These are phyloP conservation scores for Dicycla oo DNA, from an alignment of 2,888 invertebrate species.

Conservation along the genomic window DNA sequence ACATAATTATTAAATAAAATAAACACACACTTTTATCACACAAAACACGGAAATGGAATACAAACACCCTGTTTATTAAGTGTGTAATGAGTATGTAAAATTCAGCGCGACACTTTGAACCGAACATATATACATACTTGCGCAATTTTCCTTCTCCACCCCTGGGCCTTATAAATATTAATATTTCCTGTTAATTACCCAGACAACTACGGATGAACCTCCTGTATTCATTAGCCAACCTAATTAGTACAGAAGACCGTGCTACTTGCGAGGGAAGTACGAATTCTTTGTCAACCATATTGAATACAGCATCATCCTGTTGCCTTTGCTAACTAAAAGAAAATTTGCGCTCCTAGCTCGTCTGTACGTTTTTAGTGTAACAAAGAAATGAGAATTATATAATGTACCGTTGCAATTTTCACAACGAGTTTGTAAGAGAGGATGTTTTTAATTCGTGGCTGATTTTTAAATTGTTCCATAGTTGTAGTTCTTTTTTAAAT, in stretches of 20 bases:
- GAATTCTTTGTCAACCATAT: slow-evolving; percentile 76
- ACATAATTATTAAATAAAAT: slow-evolving; percentile 38
- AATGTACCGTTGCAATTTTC: slow-evolving; percentile 42
- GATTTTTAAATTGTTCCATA: slow-evolving; percentile 34
- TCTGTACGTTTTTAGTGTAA: slow-evolving; percentile 47
- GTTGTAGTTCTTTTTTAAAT: slow-evolving; percentile 5
- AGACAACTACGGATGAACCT: slow-evolving; percentile 85
- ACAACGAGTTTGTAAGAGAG: slow-evolving; percentile 27
- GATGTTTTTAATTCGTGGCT: slow-evolving; percentile 42
- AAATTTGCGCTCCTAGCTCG: slow-evolving; percentile 55
- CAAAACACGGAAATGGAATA: slow-evolving; percentile 54
- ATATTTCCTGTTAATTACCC: slow-evolving; percentile 88
- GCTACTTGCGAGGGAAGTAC: slow-evolving; percentile 70
- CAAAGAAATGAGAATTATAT: slow-evolving; percentile 52
- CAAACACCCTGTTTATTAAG: slow-evolving; percentile 66
- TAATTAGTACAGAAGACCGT: slow-evolving; percentile 84
- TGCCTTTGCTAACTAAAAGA: slow-evolving; percentile 57
- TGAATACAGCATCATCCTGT: slow-evolving; percentile 60
- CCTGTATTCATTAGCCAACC: slow-evolving; percentile 86
- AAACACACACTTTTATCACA: slow-evolving; percentile 28
- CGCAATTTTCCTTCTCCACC: slow-evolving; percentile 77
- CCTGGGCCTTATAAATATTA: slow-evolving; percentile 86
- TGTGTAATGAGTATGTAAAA: slow-evolving; percentile 79
- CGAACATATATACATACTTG: slow-evolving; percentile 71
- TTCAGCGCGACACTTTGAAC: slow-evolving; percentile 77